Evolutionary conservation across 1,140 invertebrate genomes (phyloP).

Genomic region (Anagrus nilaparvatae): DNA sequence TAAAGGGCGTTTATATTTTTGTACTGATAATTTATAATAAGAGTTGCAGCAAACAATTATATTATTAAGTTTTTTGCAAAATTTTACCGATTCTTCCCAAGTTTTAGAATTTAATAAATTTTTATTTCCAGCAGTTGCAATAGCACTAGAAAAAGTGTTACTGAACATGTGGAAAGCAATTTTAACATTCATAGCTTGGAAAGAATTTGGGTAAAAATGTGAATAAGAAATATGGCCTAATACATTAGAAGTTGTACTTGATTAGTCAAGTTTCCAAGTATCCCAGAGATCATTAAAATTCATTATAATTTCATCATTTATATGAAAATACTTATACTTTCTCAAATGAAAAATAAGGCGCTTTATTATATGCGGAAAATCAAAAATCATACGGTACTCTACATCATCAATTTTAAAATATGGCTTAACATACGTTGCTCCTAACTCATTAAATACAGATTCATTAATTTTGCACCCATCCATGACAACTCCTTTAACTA

Average conservation of each 20-base stretch:
- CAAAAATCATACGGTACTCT: conserved; percentile 7
- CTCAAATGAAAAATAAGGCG: conserved; percentile 9
- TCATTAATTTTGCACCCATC: conserved; percentile 14
- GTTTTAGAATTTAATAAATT: conserved; percentile 11
- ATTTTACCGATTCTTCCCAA: conserved; percentile 12
- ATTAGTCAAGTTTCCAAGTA: conserved; percentile 11
- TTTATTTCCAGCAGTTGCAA: conserved; percentile 10
- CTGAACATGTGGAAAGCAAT: conserved; percentile 14
- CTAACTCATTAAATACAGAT: neutral
- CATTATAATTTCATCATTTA: conserved; percentile 12
- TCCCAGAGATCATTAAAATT: conserved; percentile 15
- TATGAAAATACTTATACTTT: conserved; percentile 8
- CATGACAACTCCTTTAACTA: conserved; percentile 6
- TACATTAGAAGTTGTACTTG: conserved; percentile 11
- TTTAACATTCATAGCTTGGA: conserved; percentile 20
- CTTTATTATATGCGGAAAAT: conserved; percentile 19
- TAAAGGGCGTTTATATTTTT: too few relatives aligned
- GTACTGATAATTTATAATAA: too few relatives aligned
- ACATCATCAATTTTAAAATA: neutral
- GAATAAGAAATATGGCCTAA: conserved; percentile 17
- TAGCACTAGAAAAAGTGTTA: conserved; percentile 10
- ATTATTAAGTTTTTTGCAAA: too few relatives aligned
- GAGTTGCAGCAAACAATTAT: too few relatives aligned
- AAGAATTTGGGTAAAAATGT: conserved; percentile 16
- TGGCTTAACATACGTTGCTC: conserved; percentile 1